Evolutionary conservation across 1,140 invertebrate genomes (phyloP).

Genomic region (Ceratina japonica): DNA sequence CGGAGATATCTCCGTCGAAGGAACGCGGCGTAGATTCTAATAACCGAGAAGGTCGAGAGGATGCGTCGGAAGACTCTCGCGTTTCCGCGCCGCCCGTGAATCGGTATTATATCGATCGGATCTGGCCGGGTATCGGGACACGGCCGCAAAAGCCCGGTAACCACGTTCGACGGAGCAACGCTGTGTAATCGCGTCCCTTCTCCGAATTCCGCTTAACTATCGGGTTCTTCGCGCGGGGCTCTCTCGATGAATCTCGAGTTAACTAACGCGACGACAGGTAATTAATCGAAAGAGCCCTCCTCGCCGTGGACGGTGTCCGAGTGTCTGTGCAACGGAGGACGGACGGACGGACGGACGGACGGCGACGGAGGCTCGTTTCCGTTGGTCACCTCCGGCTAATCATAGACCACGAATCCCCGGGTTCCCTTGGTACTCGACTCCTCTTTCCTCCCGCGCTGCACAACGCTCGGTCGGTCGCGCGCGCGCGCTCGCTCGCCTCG

Average conservation of each 20-base stretch:
- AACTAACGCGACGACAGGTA: slow-evolving; percentile 73
- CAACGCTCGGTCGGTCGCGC: slow-evolving; percentile 10
- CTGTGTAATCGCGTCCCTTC: slow-evolving; percentile 60
- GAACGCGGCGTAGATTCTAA: background rate
- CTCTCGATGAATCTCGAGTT: slow-evolving; percentile 77
- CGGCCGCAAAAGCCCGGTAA: slow-evolving; percentile 16
- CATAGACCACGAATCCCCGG: slow-evolving; percentile 72
- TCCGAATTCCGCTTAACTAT: slow-evolving; percentile 61
- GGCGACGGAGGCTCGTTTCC: slow-evolving; percentile 54
- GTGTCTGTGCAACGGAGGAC: slow-evolving; percentile 48
- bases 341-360: slow-evolving; percentile 25
- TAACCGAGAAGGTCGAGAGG: background rate
- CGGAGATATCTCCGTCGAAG: too few species aligned
- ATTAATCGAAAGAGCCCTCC: slow-evolving; percentile 79
- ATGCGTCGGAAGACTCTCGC: background rate
- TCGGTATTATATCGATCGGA: slow-evolving; percentile 31
- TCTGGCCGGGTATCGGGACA: background rate
- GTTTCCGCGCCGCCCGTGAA: background rate
- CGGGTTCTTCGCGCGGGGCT: slow-evolving; percentile 57
- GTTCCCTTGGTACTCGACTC: slow-evolving; percentile 75
- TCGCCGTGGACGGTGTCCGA: slow-evolving; percentile 34
- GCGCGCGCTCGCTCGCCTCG: slow-evolving; percentile 22
- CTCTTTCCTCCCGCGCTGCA: slow-evolving; percentile 57
- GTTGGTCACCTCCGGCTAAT: slow-evolving; percentile 75
- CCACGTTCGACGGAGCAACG: slow-evolving; percentile 20